A percentile compares a stretch with the other conserved stretches of the same genome.
phyloP scores from a whole-genome alignment of 2,113 vertebrate species.

The Engystomops pustulosus region DNA sequence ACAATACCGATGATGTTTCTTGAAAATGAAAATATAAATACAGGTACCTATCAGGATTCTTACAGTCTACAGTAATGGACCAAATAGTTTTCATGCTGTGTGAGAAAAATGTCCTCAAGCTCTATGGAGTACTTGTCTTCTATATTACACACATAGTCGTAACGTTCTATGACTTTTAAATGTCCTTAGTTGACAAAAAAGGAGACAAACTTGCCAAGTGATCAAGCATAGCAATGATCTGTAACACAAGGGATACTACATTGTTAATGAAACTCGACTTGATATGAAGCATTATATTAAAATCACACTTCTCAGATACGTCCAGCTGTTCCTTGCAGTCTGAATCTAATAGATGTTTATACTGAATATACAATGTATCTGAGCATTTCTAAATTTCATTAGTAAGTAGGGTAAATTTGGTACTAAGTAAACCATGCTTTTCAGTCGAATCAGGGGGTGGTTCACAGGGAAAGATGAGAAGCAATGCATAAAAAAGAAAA shows the following conservation, averaged over 20 bases:
- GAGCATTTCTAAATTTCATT: neutral
- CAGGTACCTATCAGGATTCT: too few relatives aligned
- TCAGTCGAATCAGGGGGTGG: too few relatives aligned
- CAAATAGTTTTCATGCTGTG: too few relatives aligned
- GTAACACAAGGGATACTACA: constrained; percentile 31
- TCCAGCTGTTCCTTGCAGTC: constrained; percentile 41
- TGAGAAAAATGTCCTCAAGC: neutral
- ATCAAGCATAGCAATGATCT: neutral
- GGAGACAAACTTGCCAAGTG: neutral
- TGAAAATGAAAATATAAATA: too few relatives aligned
- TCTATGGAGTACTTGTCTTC: neutral
- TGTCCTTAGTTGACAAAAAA: constrained; percentile 50
- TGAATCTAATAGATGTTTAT: neutral
- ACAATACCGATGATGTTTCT: too few relatives aligned
- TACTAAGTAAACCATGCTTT: neutral
- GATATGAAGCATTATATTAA: constrained; percentile 49
- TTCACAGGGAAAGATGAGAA: too few relatives aligned
- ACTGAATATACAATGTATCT: neutral
- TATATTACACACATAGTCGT: neutral
- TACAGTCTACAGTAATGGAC: too few relatives aligned
- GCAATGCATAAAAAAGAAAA: too few relatives aligned
- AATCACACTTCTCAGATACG: constrained; percentile 41
- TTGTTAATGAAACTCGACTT: constrained; percentile 46
- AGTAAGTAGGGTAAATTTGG: neutral
- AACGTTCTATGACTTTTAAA: constrained; percentile 32